Evolutionary conservation across 2,888 invertebrate species (phyloP).

Genomic region (Cheilosia pagana): DNA sequence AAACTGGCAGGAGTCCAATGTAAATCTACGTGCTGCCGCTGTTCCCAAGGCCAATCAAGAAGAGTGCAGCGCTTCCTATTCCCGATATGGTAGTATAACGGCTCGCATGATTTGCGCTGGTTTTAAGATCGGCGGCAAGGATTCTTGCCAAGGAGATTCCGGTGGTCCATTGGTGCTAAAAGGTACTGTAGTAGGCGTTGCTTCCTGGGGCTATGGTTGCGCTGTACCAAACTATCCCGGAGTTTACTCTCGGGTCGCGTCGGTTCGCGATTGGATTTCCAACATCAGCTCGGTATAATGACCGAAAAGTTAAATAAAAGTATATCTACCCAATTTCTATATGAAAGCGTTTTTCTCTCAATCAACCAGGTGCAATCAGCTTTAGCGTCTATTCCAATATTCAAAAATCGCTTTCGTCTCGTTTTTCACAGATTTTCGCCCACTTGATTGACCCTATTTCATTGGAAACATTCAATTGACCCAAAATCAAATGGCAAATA

Average conservation of each 20-base stretch:
- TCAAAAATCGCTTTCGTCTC: conserved; percentile 37
- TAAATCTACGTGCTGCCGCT: conserved; percentile 77
- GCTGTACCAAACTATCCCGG: conserved; percentile 79
- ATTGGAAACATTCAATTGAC: conserved; percentile 66
- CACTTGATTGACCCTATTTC: conserved; percentile 63
- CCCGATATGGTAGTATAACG: conserved; percentile 77
- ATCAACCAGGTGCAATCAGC: conserved; percentile 60
- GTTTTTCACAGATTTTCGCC: conserved; percentile 26
- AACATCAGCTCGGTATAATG: background rate
- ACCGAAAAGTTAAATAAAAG: too few species aligned
- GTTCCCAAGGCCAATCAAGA: conserved; percentile 79
- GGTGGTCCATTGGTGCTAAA: conserved; percentile 80
- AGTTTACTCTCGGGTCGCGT: conserved; percentile 79
- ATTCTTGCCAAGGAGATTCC: conserved; percentile 81
- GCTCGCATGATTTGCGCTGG: conserved; percentile 81
- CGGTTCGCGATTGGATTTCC: conserved; percentile 79
- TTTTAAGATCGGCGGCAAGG: conserved; percentile 78
- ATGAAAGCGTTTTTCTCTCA: too few species aligned
- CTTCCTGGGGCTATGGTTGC: conserved; percentile 82
- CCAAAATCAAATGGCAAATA: conserved; percentile 73
- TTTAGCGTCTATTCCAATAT: conserved; percentile 25
- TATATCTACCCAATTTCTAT: too few species aligned
- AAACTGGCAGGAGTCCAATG: conserved; percentile 72
- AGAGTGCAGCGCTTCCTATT: conserved; percentile 77
- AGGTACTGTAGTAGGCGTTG: conserved; percentile 79